Evolutionary conservation across 2,797 vertebrate genomes (phyloP), one percentile per base, ranked within the genome.

Genomic region (Anniella stebbinsi): DNA sequence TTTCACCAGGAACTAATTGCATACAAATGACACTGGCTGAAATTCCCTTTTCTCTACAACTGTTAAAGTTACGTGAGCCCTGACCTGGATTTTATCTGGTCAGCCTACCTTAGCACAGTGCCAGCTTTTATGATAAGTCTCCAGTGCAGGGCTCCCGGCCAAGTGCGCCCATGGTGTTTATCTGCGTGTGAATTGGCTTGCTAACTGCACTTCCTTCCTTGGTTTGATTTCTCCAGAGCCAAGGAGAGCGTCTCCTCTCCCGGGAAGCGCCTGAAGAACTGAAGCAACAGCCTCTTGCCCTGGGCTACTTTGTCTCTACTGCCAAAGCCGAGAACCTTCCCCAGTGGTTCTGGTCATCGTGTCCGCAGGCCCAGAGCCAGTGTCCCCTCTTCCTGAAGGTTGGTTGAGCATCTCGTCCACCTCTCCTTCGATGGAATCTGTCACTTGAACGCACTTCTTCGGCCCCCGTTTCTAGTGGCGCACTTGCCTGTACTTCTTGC

Each of bases 321-420:
- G 99, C 99, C 96, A 98, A 98, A 97, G 98, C 99, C 2, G 98
- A 98, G 85, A 98, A 99, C 93, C 98, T 99, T 45, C 99, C 99
- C 0, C 98, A 99, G 96, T 99, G 99, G 98, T 99, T 99, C 97
- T 99, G 99, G 99, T 98, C 98, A 1, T 99, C 99, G 0, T 99
- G 98, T 95, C 99, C 99, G 7, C 99, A 99, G 95, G 99, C 99
- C 4, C 98, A 99, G 97, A 98, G 98, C 95, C 99, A 99, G 96
- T 99, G 99, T 94, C 99, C 99, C 21, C 98, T 99, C 80, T 99
- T 99, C 97, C 97, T 99, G 54, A 99, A 99, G 98, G 99, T 99
- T 97, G 89, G 96, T 96, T 66, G 70, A 28, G 3, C 41, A 2
- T 63, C 66, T 41, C 36, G 66, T 13, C 9, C 23, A 30, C 51